Conservation (phyloP, 2,113 vertebrate species). For the Vanacampus margaritifer region DNA sequence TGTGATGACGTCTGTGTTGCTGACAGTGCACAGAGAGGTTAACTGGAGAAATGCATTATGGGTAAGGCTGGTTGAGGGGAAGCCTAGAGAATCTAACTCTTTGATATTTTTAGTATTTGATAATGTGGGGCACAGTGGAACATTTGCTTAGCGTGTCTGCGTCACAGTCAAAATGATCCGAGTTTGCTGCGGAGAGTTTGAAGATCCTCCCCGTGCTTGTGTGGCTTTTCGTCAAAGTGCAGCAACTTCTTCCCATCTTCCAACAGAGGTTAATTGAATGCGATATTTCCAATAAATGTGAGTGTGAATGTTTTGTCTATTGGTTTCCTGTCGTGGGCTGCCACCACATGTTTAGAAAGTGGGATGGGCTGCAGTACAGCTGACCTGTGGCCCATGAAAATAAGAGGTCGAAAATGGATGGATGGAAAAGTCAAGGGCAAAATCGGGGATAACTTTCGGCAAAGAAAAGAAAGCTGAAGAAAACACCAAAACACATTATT, state of each 20-base stretch:
- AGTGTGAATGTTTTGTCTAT: background rate
- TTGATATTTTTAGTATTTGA: constrained; percentile 2
- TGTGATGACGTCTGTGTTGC: constrained; percentile 20
- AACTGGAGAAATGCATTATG: constrained; percentile 13
- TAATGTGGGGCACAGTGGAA: background rate
- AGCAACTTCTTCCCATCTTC: background rate
- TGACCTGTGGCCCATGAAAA: background rate
- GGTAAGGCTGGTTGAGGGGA: constrained; percentile 1
- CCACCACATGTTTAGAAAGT: background rate
- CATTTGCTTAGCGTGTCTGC: background rate
- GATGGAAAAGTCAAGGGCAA: background rate
- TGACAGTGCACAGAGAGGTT: constrained; percentile 14
- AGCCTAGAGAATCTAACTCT: background rate
- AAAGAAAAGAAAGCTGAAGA: background rate
- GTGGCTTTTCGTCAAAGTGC: background rate
- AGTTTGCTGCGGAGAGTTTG: background rate
- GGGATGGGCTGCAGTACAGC: background rate
- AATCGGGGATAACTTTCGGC: background rate
- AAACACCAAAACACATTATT: background rate
- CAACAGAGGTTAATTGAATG: background rate
- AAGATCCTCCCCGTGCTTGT: background rate
- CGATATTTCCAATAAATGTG: background rate
- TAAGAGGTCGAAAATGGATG: background rate
- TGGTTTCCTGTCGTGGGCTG: background rate
- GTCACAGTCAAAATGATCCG: background rate